A percentile compares a stretch with the other conserved stretches of the same genome.
phyloP scores from a whole-genome alignment of 2,888 invertebrate species.

The Steinernema carpocapsae region DNA sequence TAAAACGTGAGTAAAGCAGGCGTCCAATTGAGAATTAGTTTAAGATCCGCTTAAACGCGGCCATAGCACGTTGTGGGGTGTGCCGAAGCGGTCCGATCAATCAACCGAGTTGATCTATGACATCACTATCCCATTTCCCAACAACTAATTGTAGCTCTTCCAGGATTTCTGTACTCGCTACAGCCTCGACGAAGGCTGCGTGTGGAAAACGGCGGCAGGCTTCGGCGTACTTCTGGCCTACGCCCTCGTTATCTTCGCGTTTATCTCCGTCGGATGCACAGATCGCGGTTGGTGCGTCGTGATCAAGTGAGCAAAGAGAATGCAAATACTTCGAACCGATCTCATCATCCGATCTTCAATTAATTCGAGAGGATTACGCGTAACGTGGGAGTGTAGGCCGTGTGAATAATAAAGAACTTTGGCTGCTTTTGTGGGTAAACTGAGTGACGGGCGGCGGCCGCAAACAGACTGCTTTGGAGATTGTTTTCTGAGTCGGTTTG shows the following conservation, averaged over 20 bases:
- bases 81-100: no score
- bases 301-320: background rate
- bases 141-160: background rate
- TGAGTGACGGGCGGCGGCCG: no score
- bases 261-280: conserved; percentile 13
- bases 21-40: no score
- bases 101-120: no score
- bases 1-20: no score
- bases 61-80: no score
- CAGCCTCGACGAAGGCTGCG: background rate
- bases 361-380: background rate
- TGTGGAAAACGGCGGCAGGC: conserved; percentile 22
- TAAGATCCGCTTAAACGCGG: no score
- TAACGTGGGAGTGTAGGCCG: no score
- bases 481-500: background rate
- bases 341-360: conserved; percentile 1
- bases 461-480: conserved; percentile 7
- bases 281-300: conserved; percentile 29
- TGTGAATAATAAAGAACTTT: no score
- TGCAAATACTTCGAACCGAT: background rate
- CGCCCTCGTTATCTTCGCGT: background rate
- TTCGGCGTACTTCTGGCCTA: conserved; percentile 17
- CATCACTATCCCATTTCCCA: no score
- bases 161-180: conserved; percentile 11
- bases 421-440: no score